These are phyloP conservation scores for Sitophilus oryzae DNA, from an alignment of 1,140 invertebrate genomes.

Conservation along the genomic window DNA sequence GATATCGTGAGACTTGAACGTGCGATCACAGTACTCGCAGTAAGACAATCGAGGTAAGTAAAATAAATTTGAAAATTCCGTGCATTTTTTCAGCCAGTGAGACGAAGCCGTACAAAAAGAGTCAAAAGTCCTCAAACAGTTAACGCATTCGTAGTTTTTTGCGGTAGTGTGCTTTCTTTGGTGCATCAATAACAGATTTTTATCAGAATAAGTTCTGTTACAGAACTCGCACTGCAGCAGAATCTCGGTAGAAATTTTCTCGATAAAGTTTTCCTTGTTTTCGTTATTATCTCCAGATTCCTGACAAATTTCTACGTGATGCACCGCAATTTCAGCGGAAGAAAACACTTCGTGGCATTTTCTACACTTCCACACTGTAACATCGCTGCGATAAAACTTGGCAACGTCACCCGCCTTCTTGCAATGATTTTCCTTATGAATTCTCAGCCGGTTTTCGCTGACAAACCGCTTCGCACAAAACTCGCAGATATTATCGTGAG, in stretches of 20 bases:
- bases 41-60: conserved; percentile 42
- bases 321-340: conserved; percentile 22
- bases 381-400: conserved; percentile 43
- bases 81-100: conserved; percentile 53
- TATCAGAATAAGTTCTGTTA: conserved; percentile 49
- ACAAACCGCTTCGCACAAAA: conserved; percentile 43
- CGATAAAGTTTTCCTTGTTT: conserved; percentile 21
- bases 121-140: conserved; percentile 47
- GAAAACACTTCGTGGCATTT: conserved; percentile 43
- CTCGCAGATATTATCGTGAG: conserved; percentile 37
- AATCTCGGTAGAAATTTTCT: conserved; percentile 42
- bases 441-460: conserved; percentile 40
- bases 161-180: conserved; percentile 47
- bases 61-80: conserved; percentile 43
- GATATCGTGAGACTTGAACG: conserved; percentile 43
- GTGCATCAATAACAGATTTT: conserved; percentile 46
- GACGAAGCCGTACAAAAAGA: conserved; percentile 47
- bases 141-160: conserved; percentile 52
- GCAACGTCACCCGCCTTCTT: conserved; percentile 42
- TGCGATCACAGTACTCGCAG: conserved; percentile 43
- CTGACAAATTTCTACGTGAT: conserved; percentile 33
- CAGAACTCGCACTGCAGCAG: conserved; percentile 56
- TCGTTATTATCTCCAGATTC: conserved; percentile 16
- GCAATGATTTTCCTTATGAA: conserved; percentile 44
- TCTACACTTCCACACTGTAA: conserved; percentile 41